Conservation (phyloP, 2,888 invertebrate species). For the Melipona beecheii region DNA sequence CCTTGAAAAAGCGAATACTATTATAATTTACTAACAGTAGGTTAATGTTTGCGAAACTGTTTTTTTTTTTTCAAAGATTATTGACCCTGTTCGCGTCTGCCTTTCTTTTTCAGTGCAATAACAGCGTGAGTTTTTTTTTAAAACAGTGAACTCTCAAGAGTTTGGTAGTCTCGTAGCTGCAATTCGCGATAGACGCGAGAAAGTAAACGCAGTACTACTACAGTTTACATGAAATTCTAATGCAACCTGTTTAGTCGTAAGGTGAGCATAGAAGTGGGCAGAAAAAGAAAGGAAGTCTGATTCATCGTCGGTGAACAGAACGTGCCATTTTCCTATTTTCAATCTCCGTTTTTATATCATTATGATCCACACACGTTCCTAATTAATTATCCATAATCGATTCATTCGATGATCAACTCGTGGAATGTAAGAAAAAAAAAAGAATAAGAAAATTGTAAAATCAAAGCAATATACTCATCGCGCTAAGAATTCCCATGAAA, state of each 20-base stretch:
- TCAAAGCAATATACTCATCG: conserved; percentile 3
- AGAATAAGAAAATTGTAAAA: conserved; percentile 2
- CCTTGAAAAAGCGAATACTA: not conserved
- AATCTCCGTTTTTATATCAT: not conserved
- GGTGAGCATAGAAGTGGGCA: conserved; percentile 6
- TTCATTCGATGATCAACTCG: not conserved
- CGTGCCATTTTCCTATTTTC: not conserved
- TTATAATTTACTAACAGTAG: not conserved
- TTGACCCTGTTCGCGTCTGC: not conserved
- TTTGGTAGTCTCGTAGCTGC: not conserved
- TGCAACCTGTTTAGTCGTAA: conserved; percentile 17
- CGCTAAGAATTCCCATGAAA: conserved; percentile 22
- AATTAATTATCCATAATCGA: not conserved
- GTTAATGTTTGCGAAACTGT: not conserved
- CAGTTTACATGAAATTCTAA: not conserved
- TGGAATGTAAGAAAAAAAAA: not conserved
- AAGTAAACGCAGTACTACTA: not conserved
- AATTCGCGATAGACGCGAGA: conserved; percentile 3
- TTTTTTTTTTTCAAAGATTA: not conserved
- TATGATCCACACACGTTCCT: not conserved
- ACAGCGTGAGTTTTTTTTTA: not conserved
- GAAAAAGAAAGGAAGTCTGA: conserved; percentile 34
- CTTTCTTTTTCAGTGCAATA: not conserved
- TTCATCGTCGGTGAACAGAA: not conserved
- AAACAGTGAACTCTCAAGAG: too few species aligned